Percentiles rank a stretch among this genome's conserved stretches.
phyloP scores from a whole-genome alignment of 2,888 invertebrate species.

The Dicroscelio sp. region DNA sequence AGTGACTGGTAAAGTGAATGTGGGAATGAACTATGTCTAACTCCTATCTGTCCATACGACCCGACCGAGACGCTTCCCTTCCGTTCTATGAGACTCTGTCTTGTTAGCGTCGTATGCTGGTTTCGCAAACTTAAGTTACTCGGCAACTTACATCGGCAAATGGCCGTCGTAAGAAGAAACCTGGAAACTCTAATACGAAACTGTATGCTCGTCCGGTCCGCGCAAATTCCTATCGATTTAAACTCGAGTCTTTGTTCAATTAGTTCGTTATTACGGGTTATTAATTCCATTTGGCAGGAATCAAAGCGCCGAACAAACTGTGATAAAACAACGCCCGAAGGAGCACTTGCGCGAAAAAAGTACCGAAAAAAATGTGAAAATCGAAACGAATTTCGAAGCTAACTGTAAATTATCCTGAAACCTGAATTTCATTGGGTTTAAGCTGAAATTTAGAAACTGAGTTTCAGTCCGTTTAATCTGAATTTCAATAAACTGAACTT shows the following conservation, averaged over 20 bases:
- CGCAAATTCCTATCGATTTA: conserved; percentile 51
- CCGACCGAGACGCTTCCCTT: conserved; percentile 54
- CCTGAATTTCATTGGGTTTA: too few species aligned
- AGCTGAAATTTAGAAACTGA: too few species aligned
- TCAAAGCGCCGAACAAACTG: too few species aligned
- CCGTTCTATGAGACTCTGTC: conserved; percentile 69
- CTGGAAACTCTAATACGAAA: conserved; percentile 62
- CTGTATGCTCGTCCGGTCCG: conserved; percentile 20
- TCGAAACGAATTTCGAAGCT: too few species aligned
- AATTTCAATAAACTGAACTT: too few species aligned
- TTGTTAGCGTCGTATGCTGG: conserved; percentile 75
- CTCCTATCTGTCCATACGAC: conserved; percentile 71
- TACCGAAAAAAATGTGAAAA: too few species aligned
- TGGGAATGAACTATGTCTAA: conserved; percentile 79
- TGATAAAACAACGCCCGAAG: too few species aligned
- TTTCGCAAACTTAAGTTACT: conserved; percentile 72
- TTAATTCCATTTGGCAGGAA: neutral
- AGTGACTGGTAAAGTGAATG: conserved; percentile 66
- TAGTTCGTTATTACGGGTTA: conserved; percentile 45
- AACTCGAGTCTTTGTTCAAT: conserved; percentile 38
- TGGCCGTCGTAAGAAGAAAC: conserved; percentile 61
- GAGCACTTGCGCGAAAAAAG: too few species aligned
- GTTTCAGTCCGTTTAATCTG: too few species aligned
- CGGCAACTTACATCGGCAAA: conserved; percentile 60
- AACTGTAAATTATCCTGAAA: too few species aligned